Percentiles rank a stretch among this genome's conserved stretches.
phyloP scores from a whole-genome alignment of 2,113 vertebrate species.

The Amazona vittata region DNA sequence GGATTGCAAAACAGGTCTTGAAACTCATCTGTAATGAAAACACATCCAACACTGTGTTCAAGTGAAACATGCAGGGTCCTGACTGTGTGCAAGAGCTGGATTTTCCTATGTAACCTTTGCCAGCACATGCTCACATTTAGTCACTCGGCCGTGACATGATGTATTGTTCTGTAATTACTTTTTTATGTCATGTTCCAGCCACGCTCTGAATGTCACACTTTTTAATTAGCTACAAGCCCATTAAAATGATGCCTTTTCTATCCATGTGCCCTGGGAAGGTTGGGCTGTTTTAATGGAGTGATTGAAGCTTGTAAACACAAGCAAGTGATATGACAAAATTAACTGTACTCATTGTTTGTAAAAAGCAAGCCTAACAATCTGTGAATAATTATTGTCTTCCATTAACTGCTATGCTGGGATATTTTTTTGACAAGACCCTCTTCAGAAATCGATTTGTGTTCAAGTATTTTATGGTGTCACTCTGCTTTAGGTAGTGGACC shows the following conservation, averaged over 20 bases:
- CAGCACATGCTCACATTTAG: neutral
- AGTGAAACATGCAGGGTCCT: fast-evolving
- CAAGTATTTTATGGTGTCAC: neutral
- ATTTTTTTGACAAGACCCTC: neutral
- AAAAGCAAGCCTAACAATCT: neutral
- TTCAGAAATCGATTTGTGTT: neutral
- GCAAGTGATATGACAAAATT: neutral
- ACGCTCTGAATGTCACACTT: slow-evolving; percentile 41
- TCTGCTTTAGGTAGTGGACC: neutral
- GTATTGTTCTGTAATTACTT: slow-evolving; percentile 37
- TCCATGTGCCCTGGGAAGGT: neutral
- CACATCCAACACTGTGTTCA: neutral
- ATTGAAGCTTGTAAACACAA: slow-evolving; percentile 24
- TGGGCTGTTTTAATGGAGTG: neutral
- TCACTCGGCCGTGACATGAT: neutral
- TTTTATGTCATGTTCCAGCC: slow-evolving; percentile 11
- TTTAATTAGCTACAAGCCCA: slow-evolving; percentile 58
- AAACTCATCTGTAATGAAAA: neutral
- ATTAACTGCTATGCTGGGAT: neutral
- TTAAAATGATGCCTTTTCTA: slow-evolving; percentile 28
- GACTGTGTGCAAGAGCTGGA: neutral
- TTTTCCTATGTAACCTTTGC: neutral
- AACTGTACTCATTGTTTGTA: neutral
- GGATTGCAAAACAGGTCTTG: neutral
- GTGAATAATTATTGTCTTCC: slow-evolving; percentile 34